Evolutionary conservation across 2,113 vertebrate genomes (phyloP), one percentile per base, ranked within the genome.

Genomic region (Phocoena phocoena): DNA sequence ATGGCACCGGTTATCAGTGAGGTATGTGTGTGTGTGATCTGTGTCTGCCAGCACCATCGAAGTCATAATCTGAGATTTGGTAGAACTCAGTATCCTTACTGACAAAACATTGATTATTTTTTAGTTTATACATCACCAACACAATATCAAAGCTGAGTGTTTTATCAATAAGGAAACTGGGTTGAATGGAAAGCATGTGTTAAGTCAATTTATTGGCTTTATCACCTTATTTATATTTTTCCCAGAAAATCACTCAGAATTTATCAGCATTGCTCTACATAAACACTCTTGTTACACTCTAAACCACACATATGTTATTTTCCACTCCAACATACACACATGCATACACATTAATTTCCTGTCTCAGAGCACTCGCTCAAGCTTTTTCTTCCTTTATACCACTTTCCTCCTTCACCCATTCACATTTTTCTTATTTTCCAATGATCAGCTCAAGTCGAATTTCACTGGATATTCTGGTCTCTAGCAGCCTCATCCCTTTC

Each of bases 1-100:
- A 97, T 98, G 96, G 93, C 97, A 0, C 70, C 96, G 2, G 87
- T 95, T 15, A 25, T 98, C 95, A 98, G 95, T 21, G 6, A 97
- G 88, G 98, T 96, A 63, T 12, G 25, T 13, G 88, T 62, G 25
- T 23, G 44, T 38, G 26, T 12, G 41, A 14, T 28, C 28, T 74
- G 55, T 13, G n/a, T n/a, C 25, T 70, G 31, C 31, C 44, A 17
- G 26, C 65, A 21, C 2, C 58, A 8, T 26, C 8, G 36, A 26
- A 28, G 5, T 17, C 33, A 15, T 4, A 13, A 14, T 14, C 63
- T 38, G 21, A 33, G 44, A 25, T 50, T n/a, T 21, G 6, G 18
- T 33, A 11, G 11, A 65, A 23, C n/a, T 93, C 67, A 58, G 0
- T 31, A 25, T 41, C 47, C 14, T 91, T 81, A 23, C 53, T 20